These are phyloP conservation scores for Apus apus DNA, from an alignment of 2,113 vertebrate genomes.

Conservation along the genomic window DNA sequence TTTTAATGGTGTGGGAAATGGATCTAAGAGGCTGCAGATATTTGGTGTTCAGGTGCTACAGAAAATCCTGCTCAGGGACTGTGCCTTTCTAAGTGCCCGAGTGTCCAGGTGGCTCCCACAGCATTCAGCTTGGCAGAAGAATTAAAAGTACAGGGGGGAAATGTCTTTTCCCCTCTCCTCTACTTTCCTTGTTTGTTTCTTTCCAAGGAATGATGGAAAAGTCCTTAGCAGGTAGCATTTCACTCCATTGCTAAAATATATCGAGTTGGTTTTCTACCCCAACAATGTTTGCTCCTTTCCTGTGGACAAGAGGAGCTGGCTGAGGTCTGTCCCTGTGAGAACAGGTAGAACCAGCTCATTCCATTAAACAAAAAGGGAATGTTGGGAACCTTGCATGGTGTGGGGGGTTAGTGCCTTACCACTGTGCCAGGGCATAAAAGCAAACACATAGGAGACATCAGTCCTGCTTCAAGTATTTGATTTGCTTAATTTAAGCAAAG, in stretches of 20 bases:
- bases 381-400: fast-evolving
- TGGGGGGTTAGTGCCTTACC: background rate
- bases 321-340: background rate
- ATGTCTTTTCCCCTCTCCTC: background rate
- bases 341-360: background rate
- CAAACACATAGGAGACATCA: background rate
- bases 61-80: background rate
- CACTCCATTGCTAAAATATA: background rate
- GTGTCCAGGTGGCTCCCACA: background rate
- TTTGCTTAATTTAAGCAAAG: background rate
- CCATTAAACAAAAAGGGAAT: background rate
- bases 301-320: background rate
- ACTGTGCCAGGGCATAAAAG: background rate
- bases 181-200: background rate
- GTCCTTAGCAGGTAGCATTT: background rate
- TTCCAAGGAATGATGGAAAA: background rate
- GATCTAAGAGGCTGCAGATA: background rate
- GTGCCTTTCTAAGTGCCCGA: background rate
- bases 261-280: background rate
- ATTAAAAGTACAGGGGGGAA: background rate
- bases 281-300: background rate
- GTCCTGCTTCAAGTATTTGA: background rate
- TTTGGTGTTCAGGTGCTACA: background rate
- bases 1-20: background rate
- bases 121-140: background rate